These are phyloP conservation scores for Lepidochrysops patricia DNA, from an alignment of 2,888 invertebrate species.

Conservation along the genomic window DNA sequence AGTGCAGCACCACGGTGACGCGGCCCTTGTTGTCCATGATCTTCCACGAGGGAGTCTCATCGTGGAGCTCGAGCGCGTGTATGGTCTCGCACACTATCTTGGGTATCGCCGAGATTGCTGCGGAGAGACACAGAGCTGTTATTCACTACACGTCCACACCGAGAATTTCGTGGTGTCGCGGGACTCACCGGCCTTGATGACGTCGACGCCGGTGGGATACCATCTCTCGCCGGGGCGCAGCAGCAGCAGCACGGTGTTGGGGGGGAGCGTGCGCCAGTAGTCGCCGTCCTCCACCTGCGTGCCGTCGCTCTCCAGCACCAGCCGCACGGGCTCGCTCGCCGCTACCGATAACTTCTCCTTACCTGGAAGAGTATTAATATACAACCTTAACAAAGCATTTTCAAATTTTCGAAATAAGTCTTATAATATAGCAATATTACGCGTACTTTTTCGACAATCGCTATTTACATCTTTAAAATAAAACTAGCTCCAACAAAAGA, in stretches of 20 bases:
- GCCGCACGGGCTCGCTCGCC: constrained; percentile 88
- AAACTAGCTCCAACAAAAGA: too few species aligned
- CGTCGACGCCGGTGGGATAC: constrained; percentile 95
- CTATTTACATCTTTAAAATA: too few species aligned
- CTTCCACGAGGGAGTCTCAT: constrained; percentile 98
- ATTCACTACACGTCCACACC: background rate
- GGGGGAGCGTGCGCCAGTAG: constrained; percentile 94
- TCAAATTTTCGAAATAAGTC: background rate
- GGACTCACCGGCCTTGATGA: constrained; percentile 90
- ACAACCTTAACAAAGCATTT: background rate
- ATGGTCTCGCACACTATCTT: constrained; percentile 98
- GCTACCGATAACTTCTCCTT: constrained; percentile 93
- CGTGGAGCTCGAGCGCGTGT: constrained; percentile 94
- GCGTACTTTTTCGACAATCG: too few species aligned
- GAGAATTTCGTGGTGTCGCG: too few species aligned
- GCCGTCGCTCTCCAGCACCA: constrained; percentile 96
- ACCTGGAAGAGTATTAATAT: constrained; percentile 61
- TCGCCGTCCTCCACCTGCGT: constrained; percentile 97
- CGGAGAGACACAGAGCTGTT: background rate
- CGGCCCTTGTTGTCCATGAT: constrained; percentile 98
- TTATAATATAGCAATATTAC: background rate
- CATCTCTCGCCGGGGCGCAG: constrained; percentile 93
- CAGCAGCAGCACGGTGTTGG: constrained; percentile 91
- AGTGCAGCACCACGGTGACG: constrained; percentile 96
- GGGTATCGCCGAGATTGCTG: constrained; percentile 95